A percentile compares a stretch with the other conserved stretches of the same genome.
Evolutionary conservation across 2,888 invertebrate species (phyloP).

Genomic region (Drosophila cognata): DNA sequence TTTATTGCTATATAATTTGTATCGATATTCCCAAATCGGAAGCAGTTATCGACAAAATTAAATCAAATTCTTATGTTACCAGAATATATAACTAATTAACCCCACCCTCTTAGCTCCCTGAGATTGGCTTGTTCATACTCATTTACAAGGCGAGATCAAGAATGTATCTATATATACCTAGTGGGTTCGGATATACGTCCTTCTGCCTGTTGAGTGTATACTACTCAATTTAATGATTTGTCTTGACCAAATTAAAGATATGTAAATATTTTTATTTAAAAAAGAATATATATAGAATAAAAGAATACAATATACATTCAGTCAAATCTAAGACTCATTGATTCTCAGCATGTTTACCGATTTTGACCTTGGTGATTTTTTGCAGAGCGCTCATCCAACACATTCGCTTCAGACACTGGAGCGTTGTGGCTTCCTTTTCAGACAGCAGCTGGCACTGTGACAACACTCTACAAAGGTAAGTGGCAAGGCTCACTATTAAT

Average conservation of each 20-base stretch:
- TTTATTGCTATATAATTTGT: not conserved
- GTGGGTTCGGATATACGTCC: not conserved
- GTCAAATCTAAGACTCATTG: not conserved
- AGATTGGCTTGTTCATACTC: not conserved
- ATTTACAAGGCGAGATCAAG: not conserved
- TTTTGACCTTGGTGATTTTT: constrained; percentile 46
- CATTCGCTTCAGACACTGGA: constrained; percentile 86
- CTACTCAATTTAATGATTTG: not conserved
- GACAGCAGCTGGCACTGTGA: constrained; percentile 91
- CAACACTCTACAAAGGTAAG: constrained; percentile 91
- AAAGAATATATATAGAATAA: not conserved
- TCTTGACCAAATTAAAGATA: not conserved
- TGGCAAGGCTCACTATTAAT: not conserved
- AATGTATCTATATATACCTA: not conserved
- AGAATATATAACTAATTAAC: not conserved
- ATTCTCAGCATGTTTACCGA: not conserved
- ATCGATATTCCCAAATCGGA: not conserved
- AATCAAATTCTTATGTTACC: not conserved
- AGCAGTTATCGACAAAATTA: not conserved
- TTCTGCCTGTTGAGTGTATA: not conserved
- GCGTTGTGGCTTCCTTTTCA: constrained; percentile 92
- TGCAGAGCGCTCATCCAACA: constrained; percentile 87
- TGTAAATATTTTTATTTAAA: not conserved
- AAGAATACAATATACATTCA: not conserved
- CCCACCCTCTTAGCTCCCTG: not conserved